Percentiles rank a stretch among this genome's conserved stretches.
Conservation (phyloP, 2,888 invertebrate species). For the Drosophila nr. fundita region DNA sequence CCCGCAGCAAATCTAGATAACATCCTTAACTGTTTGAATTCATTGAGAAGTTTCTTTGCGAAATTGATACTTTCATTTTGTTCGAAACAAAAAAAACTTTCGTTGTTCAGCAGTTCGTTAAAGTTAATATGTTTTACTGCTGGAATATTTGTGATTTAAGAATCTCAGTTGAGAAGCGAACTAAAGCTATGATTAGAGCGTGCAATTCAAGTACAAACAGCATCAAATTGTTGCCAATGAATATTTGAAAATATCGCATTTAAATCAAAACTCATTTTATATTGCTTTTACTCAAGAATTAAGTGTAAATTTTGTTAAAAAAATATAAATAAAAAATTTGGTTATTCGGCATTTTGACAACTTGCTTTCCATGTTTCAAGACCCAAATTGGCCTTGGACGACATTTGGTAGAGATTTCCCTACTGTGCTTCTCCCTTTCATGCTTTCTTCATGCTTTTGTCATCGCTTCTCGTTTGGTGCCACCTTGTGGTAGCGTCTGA, state of each 20-base stretch:
- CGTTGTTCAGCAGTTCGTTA: background rate
- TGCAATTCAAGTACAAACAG: background rate
- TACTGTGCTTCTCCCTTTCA: slow-evolving; percentile 1
- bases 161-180: background rate
- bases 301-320: background rate
- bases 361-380: background rate
- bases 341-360: background rate
- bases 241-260: background rate
- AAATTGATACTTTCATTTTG: background rate
- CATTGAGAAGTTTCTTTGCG: background rate
- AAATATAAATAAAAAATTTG: background rate
- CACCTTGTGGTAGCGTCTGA: slow-evolving; percentile 18
- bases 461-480: background rate
- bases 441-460: slow-evolving; percentile 11
- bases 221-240: background rate
- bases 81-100: background rate
- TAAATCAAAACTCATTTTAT: background rate
- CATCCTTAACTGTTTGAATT: background rate
- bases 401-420: background rate
- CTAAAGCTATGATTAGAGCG: background rate
- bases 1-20: background rate
- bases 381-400: background rate
- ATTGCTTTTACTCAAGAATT: background rate
- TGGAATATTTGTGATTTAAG: background rate
- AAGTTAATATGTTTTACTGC: background rate